Conservation (phyloP, 2,888 invertebrate species). For the Hirudinaria manillensis region DNA sequence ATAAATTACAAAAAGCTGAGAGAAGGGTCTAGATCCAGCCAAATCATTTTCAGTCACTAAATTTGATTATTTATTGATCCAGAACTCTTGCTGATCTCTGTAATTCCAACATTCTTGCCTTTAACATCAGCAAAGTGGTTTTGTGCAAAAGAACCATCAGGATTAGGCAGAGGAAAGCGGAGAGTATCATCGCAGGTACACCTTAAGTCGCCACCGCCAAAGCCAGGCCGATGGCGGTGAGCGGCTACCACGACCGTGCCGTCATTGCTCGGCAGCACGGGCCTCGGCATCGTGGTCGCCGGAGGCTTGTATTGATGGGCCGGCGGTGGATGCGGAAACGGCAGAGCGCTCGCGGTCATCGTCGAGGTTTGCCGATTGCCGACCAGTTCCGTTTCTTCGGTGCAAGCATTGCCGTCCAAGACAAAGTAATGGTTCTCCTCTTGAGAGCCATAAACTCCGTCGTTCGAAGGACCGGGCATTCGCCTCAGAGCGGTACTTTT, state of each 20-base stretch:
- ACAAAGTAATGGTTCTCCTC: conserved; percentile 34
- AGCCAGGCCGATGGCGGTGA: conserved; percentile 7
- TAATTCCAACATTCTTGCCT: neutral
- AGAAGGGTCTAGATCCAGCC: no score
- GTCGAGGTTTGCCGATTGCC: neutral
- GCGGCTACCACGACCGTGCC: neutral
- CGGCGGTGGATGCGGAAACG: conserved; percentile 16
- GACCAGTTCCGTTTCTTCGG: conserved; percentile 15
- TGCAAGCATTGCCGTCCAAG: conserved; percentile 33
- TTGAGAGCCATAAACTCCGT: neutral
- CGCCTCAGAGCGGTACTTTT: neutral
- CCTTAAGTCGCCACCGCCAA: neutral
- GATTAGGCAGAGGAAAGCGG: conserved; percentile 6
- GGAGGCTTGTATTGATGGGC: conserved; percentile 5
- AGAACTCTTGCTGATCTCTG: conserved; percentile 4
- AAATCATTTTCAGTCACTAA: neutral
- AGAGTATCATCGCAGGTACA: conserved; percentile 9
- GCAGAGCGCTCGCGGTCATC: no score
- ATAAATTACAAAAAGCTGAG: no score
- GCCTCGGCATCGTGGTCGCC: neutral
- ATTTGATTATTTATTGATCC: conserved; percentile 20
- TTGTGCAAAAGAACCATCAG: neutral
- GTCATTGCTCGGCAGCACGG: conserved; percentile 2
- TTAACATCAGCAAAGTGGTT: neutral
- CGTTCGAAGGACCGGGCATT: neutral